phyloP scores from a whole-genome alignment of 2,113 vertebrate species.

The Xenopus borealis region DNA sequence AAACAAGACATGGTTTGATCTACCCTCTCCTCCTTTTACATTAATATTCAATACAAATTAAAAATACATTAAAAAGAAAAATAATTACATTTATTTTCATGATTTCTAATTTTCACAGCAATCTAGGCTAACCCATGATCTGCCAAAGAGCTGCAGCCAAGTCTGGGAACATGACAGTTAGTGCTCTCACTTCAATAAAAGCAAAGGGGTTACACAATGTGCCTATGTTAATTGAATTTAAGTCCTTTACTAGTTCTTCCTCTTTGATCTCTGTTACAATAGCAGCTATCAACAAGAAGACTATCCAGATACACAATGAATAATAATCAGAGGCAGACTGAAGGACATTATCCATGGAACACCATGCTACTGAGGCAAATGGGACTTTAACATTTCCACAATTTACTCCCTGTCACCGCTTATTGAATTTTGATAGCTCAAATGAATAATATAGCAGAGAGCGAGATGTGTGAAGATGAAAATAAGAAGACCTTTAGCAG shows the following conservation, averaged over 20 bases:
- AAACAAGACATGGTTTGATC: too few species aligned
- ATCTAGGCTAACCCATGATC: too few species aligned
- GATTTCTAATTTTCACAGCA: background rate
- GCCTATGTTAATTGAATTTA: constrained; percentile 60
- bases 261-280: constrained; percentile 55
- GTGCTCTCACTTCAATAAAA: background rate
- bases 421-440: constrained; percentile 45
- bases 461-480: constrained; percentile 25
- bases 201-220: constrained; percentile 26
- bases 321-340: constrained; percentile 54
- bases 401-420: constrained; percentile 41
- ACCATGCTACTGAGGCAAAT: constrained; percentile 25
- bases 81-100: background rate
- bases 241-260: constrained; percentile 52
- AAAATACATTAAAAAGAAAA: background rate
- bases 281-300: constrained; percentile 57
- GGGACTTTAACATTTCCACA: constrained; percentile 41
- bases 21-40: too few species aligned
- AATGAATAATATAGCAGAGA: constrained; percentile 38
- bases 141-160: background rate
- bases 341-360: constrained; percentile 17
- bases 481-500: constrained; percentile 31
- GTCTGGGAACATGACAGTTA: background rate
- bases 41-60: background rate
- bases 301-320: constrained; percentile 44